A percentile compares a stretch with the other conserved stretches of the same genome.
phyloP scores from a whole-genome alignment of 1,140 invertebrate genomes.

The Anastatus disparis region DNA sequence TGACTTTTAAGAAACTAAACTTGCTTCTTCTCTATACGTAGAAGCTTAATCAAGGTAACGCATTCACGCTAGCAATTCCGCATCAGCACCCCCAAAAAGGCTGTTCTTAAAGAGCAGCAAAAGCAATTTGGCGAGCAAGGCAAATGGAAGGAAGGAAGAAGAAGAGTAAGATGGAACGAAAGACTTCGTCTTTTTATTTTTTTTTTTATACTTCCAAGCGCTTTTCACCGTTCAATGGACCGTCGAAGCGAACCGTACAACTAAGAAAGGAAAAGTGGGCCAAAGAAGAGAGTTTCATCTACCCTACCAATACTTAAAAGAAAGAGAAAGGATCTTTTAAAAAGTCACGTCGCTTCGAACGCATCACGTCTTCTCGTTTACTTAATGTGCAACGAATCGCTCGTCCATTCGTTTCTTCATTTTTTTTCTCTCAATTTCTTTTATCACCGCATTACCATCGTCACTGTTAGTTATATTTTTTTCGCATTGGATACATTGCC shows the following conservation, averaged over 20 bases:
- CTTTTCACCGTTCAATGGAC: constrained; percentile 33
- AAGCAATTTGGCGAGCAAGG: constrained; percentile 28
- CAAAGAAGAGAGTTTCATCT: not conserved
- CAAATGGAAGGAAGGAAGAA: constrained; percentile 21
- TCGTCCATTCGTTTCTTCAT: not conserved
- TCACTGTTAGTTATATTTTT: too few species aligned
- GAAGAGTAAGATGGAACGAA: constrained; percentile 27
- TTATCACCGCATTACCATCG: too few species aligned
- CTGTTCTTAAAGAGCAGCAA: constrained; percentile 3
- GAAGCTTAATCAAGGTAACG: constrained; percentile 35
- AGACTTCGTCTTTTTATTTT: constrained; percentile 35
- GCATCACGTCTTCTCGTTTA: constrained; percentile 11
- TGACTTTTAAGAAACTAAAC: not conserved
- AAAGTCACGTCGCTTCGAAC: not conserved
- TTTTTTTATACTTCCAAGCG: too few species aligned
- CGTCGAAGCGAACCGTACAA: not conserved
- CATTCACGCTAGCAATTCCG: constrained; percentile 14
- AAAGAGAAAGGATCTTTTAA: constrained; percentile 37
- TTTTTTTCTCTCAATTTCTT: constrained; percentile 37
- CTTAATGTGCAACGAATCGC: constrained; percentile 38
- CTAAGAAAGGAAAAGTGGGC: constrained; percentile 17
- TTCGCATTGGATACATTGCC: too few species aligned
- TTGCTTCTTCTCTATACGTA: not conserved
- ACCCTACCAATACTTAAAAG: not conserved
- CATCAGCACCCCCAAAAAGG: constrained; percentile 26